These are phyloP conservation scores for Arizona elegans DNA, from an alignment of 2,113 vertebrate species.

Conservation along the genomic window DNA sequence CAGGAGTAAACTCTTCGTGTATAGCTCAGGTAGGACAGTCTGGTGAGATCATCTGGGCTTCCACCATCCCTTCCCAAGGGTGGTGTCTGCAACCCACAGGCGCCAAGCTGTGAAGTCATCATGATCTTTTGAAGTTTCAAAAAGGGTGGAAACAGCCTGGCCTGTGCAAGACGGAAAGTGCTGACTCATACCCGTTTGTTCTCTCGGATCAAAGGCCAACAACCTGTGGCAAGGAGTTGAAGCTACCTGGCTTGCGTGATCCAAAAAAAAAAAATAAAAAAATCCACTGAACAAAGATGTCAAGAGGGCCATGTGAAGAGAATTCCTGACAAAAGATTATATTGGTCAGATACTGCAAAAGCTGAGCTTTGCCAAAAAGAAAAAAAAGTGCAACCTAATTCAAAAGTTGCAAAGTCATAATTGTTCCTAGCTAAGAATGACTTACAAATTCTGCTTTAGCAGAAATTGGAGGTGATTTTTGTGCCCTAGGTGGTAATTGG, in stretches of 20 bases:
- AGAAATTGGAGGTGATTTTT: not conserved
- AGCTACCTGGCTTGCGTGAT: conserved; percentile 31
- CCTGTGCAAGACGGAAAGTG: conserved; percentile 50
- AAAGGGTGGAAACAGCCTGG: conserved; percentile 64
- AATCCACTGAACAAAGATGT: not conserved
- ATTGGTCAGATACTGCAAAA: not conserved
- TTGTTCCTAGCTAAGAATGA: not conserved
- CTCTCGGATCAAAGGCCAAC: conserved; percentile 65
- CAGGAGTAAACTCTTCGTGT: conserved; percentile 20
- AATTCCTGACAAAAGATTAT: not conserved
- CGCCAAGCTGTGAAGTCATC: conserved; percentile 59
- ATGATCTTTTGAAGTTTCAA: conserved; percentile 62
- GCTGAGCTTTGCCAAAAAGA: not conserved
- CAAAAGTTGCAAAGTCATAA: not conserved
- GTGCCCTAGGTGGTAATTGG: not conserved
- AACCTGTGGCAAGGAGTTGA: conserved; percentile 51
- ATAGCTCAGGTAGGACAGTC: conserved; percentile 40
- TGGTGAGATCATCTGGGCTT: conserved; percentile 48
- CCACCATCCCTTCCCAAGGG: conserved; percentile 48
- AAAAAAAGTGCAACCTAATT: not conserved
- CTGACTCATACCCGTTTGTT: conserved; percentile 63
- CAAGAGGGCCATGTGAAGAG: not conserved
- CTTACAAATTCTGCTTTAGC: not conserved
- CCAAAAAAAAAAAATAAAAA: not conserved
- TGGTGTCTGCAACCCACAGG: conserved; percentile 51